Conservation (phyloP, 2,797 vertebrate genomes). For the Enteromius afrohamiltoni region DNA sequence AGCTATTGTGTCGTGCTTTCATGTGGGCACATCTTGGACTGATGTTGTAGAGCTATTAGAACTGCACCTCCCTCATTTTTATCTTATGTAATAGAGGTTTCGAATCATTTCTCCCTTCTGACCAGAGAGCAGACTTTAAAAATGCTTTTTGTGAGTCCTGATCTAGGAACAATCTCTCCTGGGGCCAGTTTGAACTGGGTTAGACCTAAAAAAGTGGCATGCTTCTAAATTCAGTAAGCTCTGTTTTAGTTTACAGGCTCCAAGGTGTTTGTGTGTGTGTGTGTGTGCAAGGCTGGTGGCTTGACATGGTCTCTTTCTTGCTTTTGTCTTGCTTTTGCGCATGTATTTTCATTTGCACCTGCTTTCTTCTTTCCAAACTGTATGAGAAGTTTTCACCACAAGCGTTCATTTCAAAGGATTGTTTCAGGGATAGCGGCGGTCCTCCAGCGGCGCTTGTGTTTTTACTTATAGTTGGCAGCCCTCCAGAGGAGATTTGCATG, state of each 20-base stretch:
- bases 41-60: conserved; percentile 11
- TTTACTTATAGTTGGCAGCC: conserved; percentile 32
- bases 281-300: background rate
- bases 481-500: conserved; percentile 34
- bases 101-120: conserved; percentile 35
- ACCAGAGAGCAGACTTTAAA: conserved; percentile 23
- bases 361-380: conserved; percentile 31
- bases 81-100: conserved; percentile 48
- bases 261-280: background rate
- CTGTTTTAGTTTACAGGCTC: conserved; percentile 42
- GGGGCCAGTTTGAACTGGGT: conserved; percentile 52
- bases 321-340: conserved; percentile 11
- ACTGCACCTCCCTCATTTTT: conserved; percentile 19
- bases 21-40: conserved; percentile 39
- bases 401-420: conserved; percentile 39
- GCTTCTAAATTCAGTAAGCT: conserved; percentile 50
- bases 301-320: conserved; percentile 3
- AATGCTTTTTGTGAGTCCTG: conserved; percentile 37
- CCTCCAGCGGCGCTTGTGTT: conserved; percentile 13
- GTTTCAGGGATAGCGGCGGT: conserved; percentile 5
- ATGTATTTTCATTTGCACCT: conserved; percentile 32
- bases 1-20: background rate
- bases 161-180: conserved; percentile 21
- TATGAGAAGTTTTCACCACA: conserved; percentile 20
- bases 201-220: conserved; percentile 48